Conservation (phyloP, 2,113 vertebrate genomes). For the Felis chaus region DNA sequence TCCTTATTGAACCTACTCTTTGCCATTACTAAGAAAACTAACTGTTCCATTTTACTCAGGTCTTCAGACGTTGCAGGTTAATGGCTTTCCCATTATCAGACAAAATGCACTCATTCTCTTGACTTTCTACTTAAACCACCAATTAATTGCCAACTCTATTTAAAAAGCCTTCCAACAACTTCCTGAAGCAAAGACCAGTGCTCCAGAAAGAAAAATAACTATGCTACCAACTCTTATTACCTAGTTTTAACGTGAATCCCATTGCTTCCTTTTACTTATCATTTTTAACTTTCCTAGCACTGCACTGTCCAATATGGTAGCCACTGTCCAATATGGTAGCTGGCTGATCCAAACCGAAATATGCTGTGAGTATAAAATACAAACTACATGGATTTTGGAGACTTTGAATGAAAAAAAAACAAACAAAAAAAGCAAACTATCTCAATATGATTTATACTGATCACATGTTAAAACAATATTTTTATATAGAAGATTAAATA, state of each 20-base stretch:
- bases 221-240: neutral
- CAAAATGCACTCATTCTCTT: neutral
- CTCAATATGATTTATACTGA: neutral
- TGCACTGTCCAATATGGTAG: neutral
- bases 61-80: neutral
- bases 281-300: neutral
- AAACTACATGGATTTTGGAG: neutral
- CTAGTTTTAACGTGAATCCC: neutral
- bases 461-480: neutral
- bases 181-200: conserved; percentile 11
- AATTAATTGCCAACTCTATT: neutral
- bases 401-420: neutral
- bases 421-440: neutral
- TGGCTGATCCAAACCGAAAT: neutral
- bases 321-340: no score
- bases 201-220: neutral
- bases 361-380: neutral
- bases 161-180: neutral
- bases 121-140: neutral
- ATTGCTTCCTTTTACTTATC: neutral
- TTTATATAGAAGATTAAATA: neutral
- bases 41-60: neutral
- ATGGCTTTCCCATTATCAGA: neutral
- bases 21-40: neutral
- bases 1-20: neutral